Evolutionary conservation across 2,797 vertebrate species (phyloP).

Genomic region (Sebastes ruberrimus): DNA sequence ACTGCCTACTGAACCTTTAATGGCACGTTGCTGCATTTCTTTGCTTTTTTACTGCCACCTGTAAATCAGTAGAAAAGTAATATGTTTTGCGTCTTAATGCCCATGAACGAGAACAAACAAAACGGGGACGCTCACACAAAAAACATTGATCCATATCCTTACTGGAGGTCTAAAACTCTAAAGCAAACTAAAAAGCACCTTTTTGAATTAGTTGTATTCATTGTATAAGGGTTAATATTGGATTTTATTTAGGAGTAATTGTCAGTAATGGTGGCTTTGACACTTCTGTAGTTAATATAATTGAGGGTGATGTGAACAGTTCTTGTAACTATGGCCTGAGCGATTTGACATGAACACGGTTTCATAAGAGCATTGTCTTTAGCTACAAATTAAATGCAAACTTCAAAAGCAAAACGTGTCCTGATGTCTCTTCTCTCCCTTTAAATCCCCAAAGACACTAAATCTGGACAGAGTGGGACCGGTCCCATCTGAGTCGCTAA

Average conservation of each 20-base stretch:
- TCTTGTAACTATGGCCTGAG: background rate
- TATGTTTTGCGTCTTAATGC: background rate
- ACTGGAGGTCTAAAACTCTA: no score
- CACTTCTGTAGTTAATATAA: background rate
- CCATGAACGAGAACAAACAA: background rate
- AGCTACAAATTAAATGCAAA: background rate
- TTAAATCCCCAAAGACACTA: background rate
- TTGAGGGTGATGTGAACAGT: background rate
- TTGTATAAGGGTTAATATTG: background rate
- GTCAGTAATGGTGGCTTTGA: background rate
- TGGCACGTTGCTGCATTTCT: background rate
- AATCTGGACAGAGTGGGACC: background rate
- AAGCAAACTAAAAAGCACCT: background rate
- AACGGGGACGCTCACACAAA: background rate
- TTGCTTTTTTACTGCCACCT: background rate
- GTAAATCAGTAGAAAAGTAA: background rate
- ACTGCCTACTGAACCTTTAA: no score
- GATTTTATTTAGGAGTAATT: background rate
- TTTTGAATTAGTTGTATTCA: background rate
- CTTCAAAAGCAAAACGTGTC: background rate
- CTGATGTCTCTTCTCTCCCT: background rate
- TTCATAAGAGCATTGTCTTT: background rate
- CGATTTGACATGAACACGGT: background rate
- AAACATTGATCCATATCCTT: background rate
- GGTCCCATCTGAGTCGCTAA: constrained; percentile 16